Conservation (phyloP, 2,113 vertebrate species). For the Hippolais icterina region DNA sequence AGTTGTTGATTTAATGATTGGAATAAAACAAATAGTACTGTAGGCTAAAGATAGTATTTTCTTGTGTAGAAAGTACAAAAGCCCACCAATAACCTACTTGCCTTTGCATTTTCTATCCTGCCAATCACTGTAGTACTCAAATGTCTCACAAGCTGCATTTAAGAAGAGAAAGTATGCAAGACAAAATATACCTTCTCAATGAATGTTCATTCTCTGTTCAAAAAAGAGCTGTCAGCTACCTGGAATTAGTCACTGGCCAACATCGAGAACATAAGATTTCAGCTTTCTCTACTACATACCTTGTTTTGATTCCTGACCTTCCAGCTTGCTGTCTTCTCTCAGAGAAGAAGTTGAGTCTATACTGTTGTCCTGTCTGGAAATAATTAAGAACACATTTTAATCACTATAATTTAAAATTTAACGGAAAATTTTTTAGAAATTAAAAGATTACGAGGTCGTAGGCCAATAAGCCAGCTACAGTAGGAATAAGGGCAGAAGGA, state of each 20-base stretch:
- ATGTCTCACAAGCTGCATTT: not conserved
- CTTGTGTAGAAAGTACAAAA: not conserved
- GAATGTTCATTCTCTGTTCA: not conserved
- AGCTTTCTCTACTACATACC: constrained; percentile 70
- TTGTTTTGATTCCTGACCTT: constrained; percentile 82
- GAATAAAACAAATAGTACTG: not conserved
- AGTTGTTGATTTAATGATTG: not conserved
- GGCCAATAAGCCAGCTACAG: not conserved
- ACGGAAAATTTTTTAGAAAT: not conserved
- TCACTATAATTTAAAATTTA: not conserved
- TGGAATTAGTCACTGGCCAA: not conserved
- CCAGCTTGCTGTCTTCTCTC: constrained; percentile 78
- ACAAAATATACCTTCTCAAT: not conserved
- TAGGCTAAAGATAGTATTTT: not conserved
- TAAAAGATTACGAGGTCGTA: not conserved
- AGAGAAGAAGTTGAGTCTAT: constrained; percentile 85
- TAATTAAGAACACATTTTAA: constrained; percentile 17
- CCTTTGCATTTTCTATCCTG: not conserved
- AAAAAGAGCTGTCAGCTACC: not conserved
- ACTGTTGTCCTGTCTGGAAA: constrained; percentile 85
- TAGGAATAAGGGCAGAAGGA: not conserved
- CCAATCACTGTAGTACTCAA: not conserved
- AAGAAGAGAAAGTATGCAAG: not conserved
- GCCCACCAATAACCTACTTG: not conserved
- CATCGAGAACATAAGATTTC: not conserved